Evolutionary conservation across 2,113 vertebrate species (phyloP).

Genomic region (Bolborhynchus lineola): DNA sequence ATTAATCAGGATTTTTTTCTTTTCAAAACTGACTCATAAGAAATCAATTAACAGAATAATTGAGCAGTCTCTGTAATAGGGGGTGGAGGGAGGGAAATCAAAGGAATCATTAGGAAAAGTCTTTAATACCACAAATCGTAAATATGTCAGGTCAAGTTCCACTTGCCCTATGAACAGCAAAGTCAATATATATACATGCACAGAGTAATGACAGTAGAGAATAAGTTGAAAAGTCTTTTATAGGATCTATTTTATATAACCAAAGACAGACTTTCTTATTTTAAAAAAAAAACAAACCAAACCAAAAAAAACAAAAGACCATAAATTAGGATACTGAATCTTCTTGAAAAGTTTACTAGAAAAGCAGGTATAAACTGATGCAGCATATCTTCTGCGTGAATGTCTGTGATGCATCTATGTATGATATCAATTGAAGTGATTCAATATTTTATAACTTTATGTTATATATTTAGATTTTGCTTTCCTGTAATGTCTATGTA

Average conservation of each 20-base stretch:
- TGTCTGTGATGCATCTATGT: background rate
- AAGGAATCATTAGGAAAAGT: background rate
- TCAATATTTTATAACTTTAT: background rate
- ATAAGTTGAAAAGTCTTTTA: background rate
- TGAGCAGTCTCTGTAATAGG: background rate
- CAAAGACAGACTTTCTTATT: background rate
- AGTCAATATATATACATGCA: background rate
- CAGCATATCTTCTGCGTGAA: background rate
- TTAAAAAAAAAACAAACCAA: background rate
- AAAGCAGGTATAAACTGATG: background rate
- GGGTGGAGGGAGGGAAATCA: background rate
- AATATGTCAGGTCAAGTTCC: background rate
- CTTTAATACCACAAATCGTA: background rate
- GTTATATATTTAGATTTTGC: background rate
- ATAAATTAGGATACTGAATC: background rate
- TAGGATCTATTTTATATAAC: background rate
- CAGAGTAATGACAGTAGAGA: background rate
- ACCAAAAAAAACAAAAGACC: background rate
- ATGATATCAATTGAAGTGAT: background rate
- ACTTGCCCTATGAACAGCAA: background rate
- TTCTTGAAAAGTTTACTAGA: background rate
- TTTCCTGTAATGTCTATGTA: background rate
- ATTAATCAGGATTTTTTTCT: background rate
- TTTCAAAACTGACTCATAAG: background rate
- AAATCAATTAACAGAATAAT: background rate